phyloP scores from a whole-genome alignment of 2,888 invertebrate genomes.

The Agriopis leucophaearia region DNA sequence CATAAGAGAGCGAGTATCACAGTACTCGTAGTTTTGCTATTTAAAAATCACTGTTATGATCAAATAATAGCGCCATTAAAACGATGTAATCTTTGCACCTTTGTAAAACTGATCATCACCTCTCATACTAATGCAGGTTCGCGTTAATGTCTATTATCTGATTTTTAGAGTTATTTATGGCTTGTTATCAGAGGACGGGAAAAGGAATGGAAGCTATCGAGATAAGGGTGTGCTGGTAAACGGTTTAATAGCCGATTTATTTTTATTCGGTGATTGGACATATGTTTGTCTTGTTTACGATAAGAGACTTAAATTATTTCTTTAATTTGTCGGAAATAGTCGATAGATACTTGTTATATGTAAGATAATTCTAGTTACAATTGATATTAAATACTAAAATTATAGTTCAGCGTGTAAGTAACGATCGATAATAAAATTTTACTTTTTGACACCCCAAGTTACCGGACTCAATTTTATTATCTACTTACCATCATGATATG shows the following conservation, averaged over 20 bases:
- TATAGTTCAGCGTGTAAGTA: too few relatives aligned
- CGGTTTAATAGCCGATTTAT: constrained; percentile 4
- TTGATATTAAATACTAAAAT: too few relatives aligned
- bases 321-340: not conserved
- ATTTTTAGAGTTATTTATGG: constrained; percentile 71
- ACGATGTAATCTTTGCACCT: not conserved
- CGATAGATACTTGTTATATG: not conserved
- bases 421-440: too few relatives aligned
- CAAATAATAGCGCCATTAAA: not conserved
- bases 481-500: too few relatives aligned
- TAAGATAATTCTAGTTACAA: too few relatives aligned
- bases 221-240: constrained; percentile 28
- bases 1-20: too few relatives aligned
- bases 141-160: constrained; percentile 68
- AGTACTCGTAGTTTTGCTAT: too few relatives aligned
- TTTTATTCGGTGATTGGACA: constrained; percentile 20
- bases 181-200: constrained; percentile 49
- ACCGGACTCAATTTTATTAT: too few relatives aligned
- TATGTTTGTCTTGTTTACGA: constrained; percentile 19
- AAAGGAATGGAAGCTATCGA: constrained; percentile 34
- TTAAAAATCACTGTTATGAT: too few relatives aligned
- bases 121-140: constrained; percentile 59
- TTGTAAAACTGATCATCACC: constrained; percentile 7
- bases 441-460: too few relatives aligned
- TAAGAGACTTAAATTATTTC: constrained; percentile 5